Percentiles rank a stretch among this genome's conserved stretches.
phyloP scores from a whole-genome alignment of 1,140 invertebrate genomes.

The Cylas formicarius region DNA sequence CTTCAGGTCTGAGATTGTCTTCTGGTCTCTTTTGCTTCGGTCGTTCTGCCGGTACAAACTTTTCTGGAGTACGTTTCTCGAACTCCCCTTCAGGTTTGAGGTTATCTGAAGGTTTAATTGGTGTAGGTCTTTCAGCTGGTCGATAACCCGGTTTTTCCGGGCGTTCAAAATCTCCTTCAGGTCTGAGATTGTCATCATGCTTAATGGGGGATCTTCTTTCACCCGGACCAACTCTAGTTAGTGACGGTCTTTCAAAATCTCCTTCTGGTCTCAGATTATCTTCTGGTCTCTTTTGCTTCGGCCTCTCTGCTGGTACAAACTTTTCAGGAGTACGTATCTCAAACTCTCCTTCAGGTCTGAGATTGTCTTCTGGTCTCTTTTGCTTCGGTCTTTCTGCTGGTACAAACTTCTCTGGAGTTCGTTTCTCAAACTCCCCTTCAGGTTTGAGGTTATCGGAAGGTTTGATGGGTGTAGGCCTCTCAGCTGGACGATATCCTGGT shows the following conservation, averaged over 20 bases:
- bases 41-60: conserved; percentile 39
- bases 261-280: conserved; percentile 52
- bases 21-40: conserved; percentile 47
- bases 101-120: conserved; percentile 42
- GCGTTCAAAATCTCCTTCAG: conserved; percentile 53
- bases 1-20: conserved; percentile 56
- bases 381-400: conserved; percentile 43
- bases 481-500: conserved; percentile 44
- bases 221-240: conserved; percentile 41
- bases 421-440: conserved; percentile 53
- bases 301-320: conserved; percentile 49
- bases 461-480: conserved; percentile 49
- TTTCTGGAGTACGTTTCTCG: conserved; percentile 36
- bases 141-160: conserved; percentile 40
- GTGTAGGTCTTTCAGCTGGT: conserved; percentile 42
- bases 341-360: conserved; percentile 54
- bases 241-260: conserved; percentile 45
- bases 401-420: conserved; percentile 40
- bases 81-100: conserved; percentile 59
- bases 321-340: conserved; percentile 42
- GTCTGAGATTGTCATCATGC: conserved; percentile 49
- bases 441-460: conserved; percentile 50
- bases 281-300: conserved; percentile 39
- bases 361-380: conserved; percentile 46
- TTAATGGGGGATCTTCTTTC: conserved; percentile 46